These are phyloP conservation scores for Thalpophila matura DNA, from an alignment of 2,888 invertebrate genomes.

Conservation along the genomic window DNA sequence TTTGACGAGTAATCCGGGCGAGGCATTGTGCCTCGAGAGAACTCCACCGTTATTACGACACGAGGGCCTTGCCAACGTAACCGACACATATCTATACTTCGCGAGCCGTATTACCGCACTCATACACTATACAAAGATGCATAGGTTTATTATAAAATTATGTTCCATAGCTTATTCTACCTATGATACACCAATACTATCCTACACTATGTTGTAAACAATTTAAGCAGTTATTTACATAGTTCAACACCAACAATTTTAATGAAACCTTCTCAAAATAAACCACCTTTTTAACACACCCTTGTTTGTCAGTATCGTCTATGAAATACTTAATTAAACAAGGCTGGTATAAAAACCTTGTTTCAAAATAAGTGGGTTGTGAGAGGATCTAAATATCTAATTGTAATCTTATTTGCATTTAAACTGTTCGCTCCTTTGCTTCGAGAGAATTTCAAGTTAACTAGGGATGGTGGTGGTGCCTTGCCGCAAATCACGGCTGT, in stretches of 20 bases:
- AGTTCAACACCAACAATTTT: background rate
- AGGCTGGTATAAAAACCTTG: constrained; percentile 72
- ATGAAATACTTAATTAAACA: constrained; percentile 72
- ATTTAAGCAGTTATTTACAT: background rate
- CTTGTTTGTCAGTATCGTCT: constrained; percentile 53
- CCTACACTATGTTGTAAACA: no score
- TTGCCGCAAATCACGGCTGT: constrained; percentile 62
- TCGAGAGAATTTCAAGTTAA: constrained; percentile 67
- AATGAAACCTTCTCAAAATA: constrained; percentile 2
- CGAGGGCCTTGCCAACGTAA: constrained; percentile 67
- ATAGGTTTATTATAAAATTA: constrained; percentile 32
- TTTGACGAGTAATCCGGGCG: constrained; percentile 83
- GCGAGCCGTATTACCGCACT: constrained; percentile 53
- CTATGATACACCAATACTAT: background rate
- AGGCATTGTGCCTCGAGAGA: constrained; percentile 74
- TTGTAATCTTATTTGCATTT: constrained; percentile 82
- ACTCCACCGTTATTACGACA: constrained; percentile 58
- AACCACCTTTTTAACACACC: constrained; percentile 40
- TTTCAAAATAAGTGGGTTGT: constrained; percentile 73
- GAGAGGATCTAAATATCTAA: constrained; percentile 79
- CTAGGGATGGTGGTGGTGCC: constrained; percentile 58
- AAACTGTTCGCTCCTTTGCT: constrained; percentile 72
- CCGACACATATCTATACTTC: constrained; percentile 69
- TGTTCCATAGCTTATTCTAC: background rate
- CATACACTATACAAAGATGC: constrained; percentile 26